These are phyloP conservation scores for Melipona quadrifasciata DNA, from an alignment of 1,140 invertebrate genomes.

Conservation along the genomic window DNA sequence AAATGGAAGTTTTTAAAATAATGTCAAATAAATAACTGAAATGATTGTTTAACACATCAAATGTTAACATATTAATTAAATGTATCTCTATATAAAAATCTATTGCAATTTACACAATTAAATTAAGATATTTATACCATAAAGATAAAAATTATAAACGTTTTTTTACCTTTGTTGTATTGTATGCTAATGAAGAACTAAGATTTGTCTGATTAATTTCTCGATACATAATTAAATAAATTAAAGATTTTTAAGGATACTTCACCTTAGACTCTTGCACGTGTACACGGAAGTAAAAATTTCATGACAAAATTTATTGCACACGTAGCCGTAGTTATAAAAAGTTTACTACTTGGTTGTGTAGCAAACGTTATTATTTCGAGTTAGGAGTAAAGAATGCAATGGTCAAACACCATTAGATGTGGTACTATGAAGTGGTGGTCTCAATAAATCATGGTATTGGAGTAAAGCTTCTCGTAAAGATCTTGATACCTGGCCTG, in stretches of 20 bases:
- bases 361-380: slow-evolving; percentile 61
- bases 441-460: slow-evolving; percentile 92
- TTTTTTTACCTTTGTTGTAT: slow-evolving; percentile 15
- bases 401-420: slow-evolving; percentile 79
- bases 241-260: slow-evolving; percentile 11
- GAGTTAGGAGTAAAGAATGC: slow-evolving; percentile 70
- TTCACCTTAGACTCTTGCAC: slow-evolving; percentile 24
- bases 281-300: slow-evolving; percentile 33
- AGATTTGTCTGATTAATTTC: neutral
- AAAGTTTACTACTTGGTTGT: slow-evolving; percentile 49
- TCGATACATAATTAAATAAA: neutral
- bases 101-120: slow-evolving; percentile 38
- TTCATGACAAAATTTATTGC: slow-evolving; percentile 25
- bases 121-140: slow-evolving; percentile 16
- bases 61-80: slow-evolving; percentile 3
- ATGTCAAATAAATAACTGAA: slow-evolving; percentile 18
- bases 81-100: slow-evolving; percentile 4
- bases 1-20: neutral
- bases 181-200: slow-evolving; percentile 4
- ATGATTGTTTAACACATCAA: neutral
- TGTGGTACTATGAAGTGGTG: slow-evolving; percentile 82
- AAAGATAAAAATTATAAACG: slow-evolving; percentile 20
- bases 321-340: slow-evolving; percentile 30
- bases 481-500: slow-evolving; percentile 90
- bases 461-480: slow-evolving; percentile 93